phyloP scores from a whole-genome alignment of 2,888 invertebrate species.

The Hirtodrosophila confusa region DNA sequence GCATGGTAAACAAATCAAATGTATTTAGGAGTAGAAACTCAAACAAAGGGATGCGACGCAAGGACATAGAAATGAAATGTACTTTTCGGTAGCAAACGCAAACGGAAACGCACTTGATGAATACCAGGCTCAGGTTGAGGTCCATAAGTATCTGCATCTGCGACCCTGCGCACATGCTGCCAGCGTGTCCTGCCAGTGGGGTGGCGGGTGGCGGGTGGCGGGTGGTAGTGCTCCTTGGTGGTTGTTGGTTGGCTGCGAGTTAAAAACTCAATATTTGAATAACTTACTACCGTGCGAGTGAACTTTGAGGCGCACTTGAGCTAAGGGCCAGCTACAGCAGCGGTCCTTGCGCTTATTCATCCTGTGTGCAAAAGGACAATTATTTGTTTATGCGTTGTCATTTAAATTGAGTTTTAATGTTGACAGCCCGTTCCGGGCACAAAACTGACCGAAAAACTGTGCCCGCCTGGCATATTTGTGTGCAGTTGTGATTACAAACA shows the following conservation, averaged over 20 bases:
- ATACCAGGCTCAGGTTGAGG: constrained; percentile 20
- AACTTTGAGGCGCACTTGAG: constrained; percentile 66
- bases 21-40: constrained; percentile 71
- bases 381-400: constrained; percentile 83
- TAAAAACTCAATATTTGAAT: constrained; percentile 80
- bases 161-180: constrained; percentile 64
- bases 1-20: constrained; percentile 81
- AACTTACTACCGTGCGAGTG: constrained; percentile 79
- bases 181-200: constrained; percentile 6
- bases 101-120: constrained; percentile 39
- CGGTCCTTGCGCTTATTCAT: not conserved
- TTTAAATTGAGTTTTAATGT: constrained; percentile 84
- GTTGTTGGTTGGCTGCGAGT: constrained; percentile 53
- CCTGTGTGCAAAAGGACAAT: constrained; percentile 80
- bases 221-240: constrained; percentile 23
- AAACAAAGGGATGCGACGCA: constrained; percentile 60
- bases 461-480: constrained; percentile 39
- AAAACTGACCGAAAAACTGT: constrained; percentile 48
- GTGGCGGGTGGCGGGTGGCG: constrained; percentile 21
- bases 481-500: constrained; percentile 62
- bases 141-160: constrained; percentile 40
- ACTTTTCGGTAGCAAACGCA: constrained; percentile 41
- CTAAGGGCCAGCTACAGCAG: constrained; percentile 19
- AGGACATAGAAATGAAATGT: constrained; percentile 67
- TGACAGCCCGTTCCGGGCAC: constrained; percentile 54